phyloP scores from a whole-genome alignment of 2,797 vertebrate genomes.

The Characodon lateralis region DNA sequence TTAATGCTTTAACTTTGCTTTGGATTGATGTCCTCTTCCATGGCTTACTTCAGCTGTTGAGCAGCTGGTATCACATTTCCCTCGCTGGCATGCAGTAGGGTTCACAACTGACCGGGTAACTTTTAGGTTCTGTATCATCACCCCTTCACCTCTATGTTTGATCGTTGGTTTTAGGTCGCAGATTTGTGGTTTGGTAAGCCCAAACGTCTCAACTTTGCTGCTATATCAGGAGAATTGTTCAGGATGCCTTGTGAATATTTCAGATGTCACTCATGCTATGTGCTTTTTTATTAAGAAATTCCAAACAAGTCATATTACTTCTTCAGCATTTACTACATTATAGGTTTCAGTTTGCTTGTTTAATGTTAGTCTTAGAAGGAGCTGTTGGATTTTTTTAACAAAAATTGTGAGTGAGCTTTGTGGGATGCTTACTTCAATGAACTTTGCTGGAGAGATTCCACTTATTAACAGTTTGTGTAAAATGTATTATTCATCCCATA shows the following conservation, averaged over 20 bases:
- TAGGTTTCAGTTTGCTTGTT: not conserved
- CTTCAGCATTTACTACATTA: not conserved
- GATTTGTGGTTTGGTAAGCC: not conserved
- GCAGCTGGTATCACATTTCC: not conserved
- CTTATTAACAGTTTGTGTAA: not conserved
- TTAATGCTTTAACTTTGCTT: not conserved
- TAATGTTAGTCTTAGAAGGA: not conserved
- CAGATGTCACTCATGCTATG: not conserved
- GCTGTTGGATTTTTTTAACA: not conserved
- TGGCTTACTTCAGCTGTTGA: not conserved
- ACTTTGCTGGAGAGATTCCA: not conserved
- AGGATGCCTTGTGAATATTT: not conserved
- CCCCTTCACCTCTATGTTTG: not conserved
- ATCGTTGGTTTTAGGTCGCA: not conserved
- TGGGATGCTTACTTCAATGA: not conserved
- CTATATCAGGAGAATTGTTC: not conserved
- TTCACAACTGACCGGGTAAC: not conserved
- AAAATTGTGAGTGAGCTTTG: not conserved
- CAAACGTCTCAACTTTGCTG: not conserved
- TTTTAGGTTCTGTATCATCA: not conserved
- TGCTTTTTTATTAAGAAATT: not conserved
- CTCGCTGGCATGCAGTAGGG: not conserved
- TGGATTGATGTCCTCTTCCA: not conserved
- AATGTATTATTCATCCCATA: not conserved
- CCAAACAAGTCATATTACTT: not conserved